A percentile compares a stretch with the other conserved stretches of the same genome.
phyloP scores from a whole-genome alignment of 2,888 invertebrate genomes.

The Stegana nigrithorax region DNA sequence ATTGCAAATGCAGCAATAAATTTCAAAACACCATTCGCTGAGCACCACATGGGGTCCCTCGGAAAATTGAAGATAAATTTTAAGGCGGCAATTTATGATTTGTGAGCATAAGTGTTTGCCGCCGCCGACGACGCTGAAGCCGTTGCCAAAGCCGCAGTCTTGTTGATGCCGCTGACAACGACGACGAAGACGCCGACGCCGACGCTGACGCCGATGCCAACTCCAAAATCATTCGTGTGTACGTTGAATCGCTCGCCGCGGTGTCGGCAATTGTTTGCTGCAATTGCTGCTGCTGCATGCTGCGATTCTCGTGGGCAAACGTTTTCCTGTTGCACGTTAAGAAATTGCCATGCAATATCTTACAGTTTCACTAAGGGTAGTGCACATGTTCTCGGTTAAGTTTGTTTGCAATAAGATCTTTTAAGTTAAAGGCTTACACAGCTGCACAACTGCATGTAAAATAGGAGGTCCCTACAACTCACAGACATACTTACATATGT shows the following conservation, averaged over 20 bases:
- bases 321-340: constrained; percentile 16
- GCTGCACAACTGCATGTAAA: no score
- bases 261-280: constrained; percentile 4
- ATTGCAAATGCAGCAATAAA: constrained; percentile 65
- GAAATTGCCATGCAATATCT: no score
- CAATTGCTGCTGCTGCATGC: constrained; percentile 8
- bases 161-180: constrained; percentile 22
- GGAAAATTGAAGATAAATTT: constrained; percentile 68
- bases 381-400: no score
- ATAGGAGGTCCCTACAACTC: no score
- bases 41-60: constrained; percentile 64
- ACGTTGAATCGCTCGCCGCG: background rate
- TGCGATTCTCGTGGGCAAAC: constrained; percentile 4
- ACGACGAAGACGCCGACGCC: background rate
- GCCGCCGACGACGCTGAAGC: constrained; percentile 15
- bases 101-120: constrained; percentile 62
- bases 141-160: background rate
- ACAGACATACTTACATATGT: no score
- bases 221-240: no score
- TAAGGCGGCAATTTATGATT: constrained; percentile 69
- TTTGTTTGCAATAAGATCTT: no score
- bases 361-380: no score
- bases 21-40: constrained; percentile 60
- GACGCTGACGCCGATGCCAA: constrained; percentile 1
- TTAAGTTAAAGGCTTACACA: no score